Evolutionary conservation across 2,888 invertebrate genomes (phyloP), one percentile per base, ranked within the genome.

Genomic region (Patella pellucida): DNA sequence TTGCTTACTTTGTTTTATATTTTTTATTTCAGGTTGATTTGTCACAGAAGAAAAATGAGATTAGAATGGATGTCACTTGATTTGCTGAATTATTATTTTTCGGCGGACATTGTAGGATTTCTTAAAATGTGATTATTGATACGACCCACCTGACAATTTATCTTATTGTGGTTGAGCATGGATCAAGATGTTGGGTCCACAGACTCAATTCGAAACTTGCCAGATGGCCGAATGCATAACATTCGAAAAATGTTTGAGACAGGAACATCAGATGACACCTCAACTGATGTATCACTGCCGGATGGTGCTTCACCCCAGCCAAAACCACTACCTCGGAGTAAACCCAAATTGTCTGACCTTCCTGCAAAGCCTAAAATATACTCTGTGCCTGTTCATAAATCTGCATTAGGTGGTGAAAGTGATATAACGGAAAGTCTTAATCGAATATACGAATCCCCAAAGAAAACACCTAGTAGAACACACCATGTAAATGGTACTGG

Each of bases 181-280:
- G 62, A 62, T 23, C 5, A 54, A 16, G 62, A 62, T 23, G 23
- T 23, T 62, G 62, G 62, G 12, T 23, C 19, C 23, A 23, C 62
- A 23, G 23, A 62, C 62, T 62, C 62, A 19, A 12, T 86, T 19
- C 79, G 85, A 73, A 85, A 83, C 71, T 78, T 88, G 27, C 85
- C 87, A 11, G 78, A 83, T 14, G 85, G 84, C 41, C 82, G 85
- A 72, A 79, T 87, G 81, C 78, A 82, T 27, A 79, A 84, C 71
- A 84, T 87, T 50, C 78, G 84, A 19, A 77, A 79, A 50, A 81
- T 79, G 78, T 85, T 85, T 82, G 85, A 85, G 51, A 71, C 73
- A 50, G 69, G 72, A 54, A 70, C 73, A 62, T 12, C 62, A 62
- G 62, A 62, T 23, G 23, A 23, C 23, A 62, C 15, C 54, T 23